Conservation (phyloP, 2,797 vertebrate genomes). For the Gobionotothen gibberifrons region DNA sequence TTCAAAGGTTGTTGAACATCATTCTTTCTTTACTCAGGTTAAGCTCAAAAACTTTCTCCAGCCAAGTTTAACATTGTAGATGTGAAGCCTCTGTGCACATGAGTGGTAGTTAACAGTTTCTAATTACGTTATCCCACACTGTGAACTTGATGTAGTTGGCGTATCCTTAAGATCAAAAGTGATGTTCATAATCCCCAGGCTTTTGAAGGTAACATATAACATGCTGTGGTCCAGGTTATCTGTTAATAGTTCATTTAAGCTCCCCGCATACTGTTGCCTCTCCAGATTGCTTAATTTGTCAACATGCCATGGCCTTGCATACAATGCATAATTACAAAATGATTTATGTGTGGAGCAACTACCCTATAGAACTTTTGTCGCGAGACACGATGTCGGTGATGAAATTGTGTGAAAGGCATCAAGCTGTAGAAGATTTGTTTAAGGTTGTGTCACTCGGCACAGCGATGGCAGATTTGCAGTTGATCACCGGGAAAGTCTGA, state of each 20-base stretch:
- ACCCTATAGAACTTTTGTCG: constrained; percentile 49
- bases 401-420: constrained; percentile 60
- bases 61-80: background rate
- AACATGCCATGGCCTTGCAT: constrained; percentile 68
- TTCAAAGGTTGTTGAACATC: background rate
- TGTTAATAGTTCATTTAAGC: constrained; percentile 61
- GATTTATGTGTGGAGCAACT: constrained; percentile 71
- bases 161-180: constrained; percentile 14
- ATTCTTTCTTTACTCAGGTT: background rate
- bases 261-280: constrained; percentile 51
- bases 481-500: constrained; percentile 68
- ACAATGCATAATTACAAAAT: constrained; percentile 78
- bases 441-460: constrained; percentile 63
- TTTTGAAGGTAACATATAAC: constrained; percentile 13
- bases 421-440: constrained; percentile 70
- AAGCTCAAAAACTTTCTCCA: background rate
- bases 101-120: background rate
- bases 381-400: constrained; percentile 35
- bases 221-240: constrained; percentile 48
- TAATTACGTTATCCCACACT: background rate
- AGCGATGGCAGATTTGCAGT: constrained; percentile 69
- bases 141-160: constrained; percentile 8
- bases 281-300: constrained; percentile 77
- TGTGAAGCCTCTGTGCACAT: background rate
- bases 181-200: constrained; percentile 16